Evolutionary conservation across 2,113 vertebrate genomes (phyloP).

Genomic region (Leucosticte australis): DNA sequence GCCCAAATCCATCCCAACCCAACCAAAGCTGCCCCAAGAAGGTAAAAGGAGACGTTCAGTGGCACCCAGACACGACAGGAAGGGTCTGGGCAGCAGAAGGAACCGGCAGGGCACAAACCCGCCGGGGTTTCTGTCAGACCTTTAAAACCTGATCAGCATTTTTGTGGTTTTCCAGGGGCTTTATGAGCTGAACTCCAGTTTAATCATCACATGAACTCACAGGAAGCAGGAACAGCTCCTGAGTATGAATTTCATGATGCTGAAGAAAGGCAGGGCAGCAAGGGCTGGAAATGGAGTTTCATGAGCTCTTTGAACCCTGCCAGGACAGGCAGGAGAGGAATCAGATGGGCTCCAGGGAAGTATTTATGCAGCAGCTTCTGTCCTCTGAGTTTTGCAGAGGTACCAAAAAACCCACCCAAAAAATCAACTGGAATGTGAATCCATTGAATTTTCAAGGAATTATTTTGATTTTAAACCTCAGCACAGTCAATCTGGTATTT

Average conservation of each 20-base stretch:
- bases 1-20: neutral
- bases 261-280: neutral
- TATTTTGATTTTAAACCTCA: neutral
- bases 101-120: neutral
- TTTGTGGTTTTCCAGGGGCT: neutral
- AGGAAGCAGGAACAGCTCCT: neutral
- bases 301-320: neutral
- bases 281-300: neutral
- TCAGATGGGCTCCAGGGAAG: neutral
- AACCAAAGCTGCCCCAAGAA: neutral
- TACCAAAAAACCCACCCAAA: neutral
- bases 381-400: neutral
- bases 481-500: neutral
- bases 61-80: neutral
- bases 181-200: conserved; percentile 4
- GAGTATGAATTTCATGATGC: neutral
- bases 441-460: neutral
- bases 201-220: neutral
- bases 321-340: neutral
- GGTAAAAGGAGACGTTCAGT: fast-evolving
- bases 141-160: neutral
- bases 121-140: neutral
- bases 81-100: fast-evolving
- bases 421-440: neutral
- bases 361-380: neutral